Base-by-base conservation (phyloP, 2,888 invertebrate species). In the Acanthosepion esculentum region DNA sequence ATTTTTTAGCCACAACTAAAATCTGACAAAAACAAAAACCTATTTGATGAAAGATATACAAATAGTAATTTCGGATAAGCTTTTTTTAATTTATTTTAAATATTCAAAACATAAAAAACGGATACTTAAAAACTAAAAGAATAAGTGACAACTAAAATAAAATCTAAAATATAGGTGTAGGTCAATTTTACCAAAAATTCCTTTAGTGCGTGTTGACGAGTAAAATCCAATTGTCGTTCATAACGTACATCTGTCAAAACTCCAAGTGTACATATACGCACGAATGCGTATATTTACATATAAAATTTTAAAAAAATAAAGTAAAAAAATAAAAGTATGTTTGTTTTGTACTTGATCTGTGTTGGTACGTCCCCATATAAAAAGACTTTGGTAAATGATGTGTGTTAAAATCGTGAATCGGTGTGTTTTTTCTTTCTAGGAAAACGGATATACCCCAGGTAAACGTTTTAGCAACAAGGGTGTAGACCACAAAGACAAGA, bases 291-390 rank as follows among this genome's bases (percentile, higher is more conserved):
- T 78, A 78, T 78, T 78, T 78, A 78, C n/a, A 78, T n/a, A n/a
- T 5, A 41, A 41, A 41, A 41, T 41, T 41, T 41, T 3, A 41
- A 41, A 41, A 3, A 55, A 55, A 15, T 1, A 55, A 59, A 23
- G n/a, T n/a, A n/a, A 6, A 23, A 59, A 59, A 59, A 59, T 59
- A 23, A 59, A 59, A 23, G 23, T 59, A 59, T 59, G 59, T 59
- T 23, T 59, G 59, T 59, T 23, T 59, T 59, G 33, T 78, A 78
- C n/a, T 78, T 78, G n/a, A 15, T 15, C n/a, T 33, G 33, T 33
- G 78, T 78, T 78, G n/a, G 78, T 78, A 78, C n/a, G 78, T 78
- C n/a, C n/a, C 78, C 78, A 78, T 33, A 78, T 78, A 78, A 78
- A 18, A 15, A n/a, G 78, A 78, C 15, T 78, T 78, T 78, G n/a